Base-by-base conservation (phyloP, 92 coral and sea anemone genomes). In the Ricordea florida region DNA sequence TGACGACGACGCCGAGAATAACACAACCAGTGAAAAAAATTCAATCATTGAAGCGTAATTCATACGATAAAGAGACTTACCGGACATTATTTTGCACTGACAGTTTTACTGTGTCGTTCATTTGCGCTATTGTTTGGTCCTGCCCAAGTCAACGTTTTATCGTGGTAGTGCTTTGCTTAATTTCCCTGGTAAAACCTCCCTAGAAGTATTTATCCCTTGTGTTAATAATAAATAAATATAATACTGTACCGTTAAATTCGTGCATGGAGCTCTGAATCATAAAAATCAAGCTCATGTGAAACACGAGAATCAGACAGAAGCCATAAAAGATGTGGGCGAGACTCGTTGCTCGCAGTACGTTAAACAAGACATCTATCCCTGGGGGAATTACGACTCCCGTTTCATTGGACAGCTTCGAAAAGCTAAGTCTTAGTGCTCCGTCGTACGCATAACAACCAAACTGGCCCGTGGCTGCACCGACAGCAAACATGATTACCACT, bases 181-280 rank as follows among this genome's bases (percentile, higher is more conserved):
- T n/a, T n/a, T n/a, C n/a, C n/a, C n/a, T n/a, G n/a, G n/a, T n/a
- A n/a, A n/a, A n/a, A n/a, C n/a, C n/a, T n/a, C n/a, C n/a, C n/a
- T n/a, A n/a, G n/a, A n/a, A n/a, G n/a, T n/a, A n/a, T n/a, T n/a
- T n/a, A n/a, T n/a, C n/a, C n/a, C n/a, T 24, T 17, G 32, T 10
- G 35, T 33, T 10, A 44, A 11, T 33, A 33, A n/a, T 23, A 31
- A 23, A 20, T 2, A 16, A 16, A 63, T 18, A 62, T 2, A 5
- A 24, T 1, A 28, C 26, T 94, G 67, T 62, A 90, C 98, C 93
- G 51, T 85, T 92, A 72, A 85, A 92, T 47, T 92, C 98, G 15
- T 70, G 41, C 96, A 92, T 92, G 41, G 98, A 86, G 49, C 98
- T 90, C 75, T 92, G 96, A 65, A 92, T 74, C 98, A 92, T 92